Base-by-base conservation (phyloP, 2,888 invertebrate species). In the Watsonalla binaria region DNA sequence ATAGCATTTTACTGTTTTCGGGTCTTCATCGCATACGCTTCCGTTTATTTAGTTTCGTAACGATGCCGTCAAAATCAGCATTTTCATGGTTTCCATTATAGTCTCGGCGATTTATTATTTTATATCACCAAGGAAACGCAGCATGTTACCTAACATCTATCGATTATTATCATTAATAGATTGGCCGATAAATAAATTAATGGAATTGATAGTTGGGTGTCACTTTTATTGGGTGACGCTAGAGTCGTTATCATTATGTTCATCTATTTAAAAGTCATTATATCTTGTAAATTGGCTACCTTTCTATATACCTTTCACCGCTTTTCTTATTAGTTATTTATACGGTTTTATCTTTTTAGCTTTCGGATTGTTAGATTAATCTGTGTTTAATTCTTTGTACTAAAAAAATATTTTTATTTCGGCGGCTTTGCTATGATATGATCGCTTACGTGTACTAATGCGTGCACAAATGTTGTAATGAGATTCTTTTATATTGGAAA, bases 301-400 rank as follows among this genome's bases (percentile, higher is more conserved):
- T 76, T 73, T 69, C 71, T 65, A 69, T 60, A 59, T 60, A 59
- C 71, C 76, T 76, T 78, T 79, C 76, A 71, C 73, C 60, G 56
- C 55, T 69, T 68, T 65, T 65, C 62, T 59, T 58, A 66, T 45
- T 50, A 51, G 45, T n/a, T 59, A 56, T 62, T 37, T 8, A 37
- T 37, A 37, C 65, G 56, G 57, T 62, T 63, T 66, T 64, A 60
- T 60, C 54, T 62, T 60, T 63, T 53, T 56, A 50, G 52, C 51
- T 52, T 42, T 46, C n/a, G 35, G 39, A n/a, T 34, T 47, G 47
- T 14, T 34, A 15, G 15, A 15, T 34, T 45, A 15, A 42, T 50
- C 47, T 51, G 45, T 9, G 2, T 7, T 50, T 39, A 11, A 14
- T 51, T 42, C 37, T 13, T 39, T 45, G 11, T 14, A 50, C 24